Base-by-base conservation (phyloP, 2,888 invertebrate species). In the Catocala fraxini region DNA sequence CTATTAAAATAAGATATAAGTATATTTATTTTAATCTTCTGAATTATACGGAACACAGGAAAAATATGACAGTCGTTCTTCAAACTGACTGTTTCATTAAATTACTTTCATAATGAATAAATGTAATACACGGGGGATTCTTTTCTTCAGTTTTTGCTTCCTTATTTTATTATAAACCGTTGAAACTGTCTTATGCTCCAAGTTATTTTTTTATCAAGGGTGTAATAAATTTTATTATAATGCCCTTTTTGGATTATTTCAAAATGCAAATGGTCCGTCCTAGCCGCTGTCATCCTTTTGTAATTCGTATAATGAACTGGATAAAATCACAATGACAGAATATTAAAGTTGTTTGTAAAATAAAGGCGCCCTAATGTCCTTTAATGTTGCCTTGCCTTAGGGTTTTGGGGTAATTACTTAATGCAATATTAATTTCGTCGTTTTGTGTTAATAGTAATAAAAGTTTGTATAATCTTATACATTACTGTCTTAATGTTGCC, bases 61-160 rank as follows among this genome's bases (percentile, higher is more conserved):
- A 51, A 52, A 62, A 61, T 52, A 54, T 49, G 47, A 62, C 59
- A 59, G 39, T 41, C 34, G 25, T 35, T 51, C 47, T 43, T 48
- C 41, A 48, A 55, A 69, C 69, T 63, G 70, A 71, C 65, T 71
- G 71, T 86, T 88, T 87, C 82, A 89, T 89, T 89, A 89, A 90
- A 89, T 90, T 90, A 86, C 88, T 88, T 87, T 83, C 83, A 77
- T 89, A 89, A 90, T 89, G 89, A 90, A 90, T 91, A 90, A 91
- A 91, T 89, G 88, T 90, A 89, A 89, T 89, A 88, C 90, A 87
- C 86, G 53, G 71, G 89, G 87, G 88, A 89, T 87, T 83, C 76
- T 77, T 86, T 82, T 84, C 82, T 83, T 81, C 81, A 84, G 82
- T 85, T 88, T 87, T 85, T 80, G 77, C 81, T 82, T 83, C 81